Base-by-base conservation (phyloP, 2,888 invertebrate species). In the Platypus cylindrus region DNA sequence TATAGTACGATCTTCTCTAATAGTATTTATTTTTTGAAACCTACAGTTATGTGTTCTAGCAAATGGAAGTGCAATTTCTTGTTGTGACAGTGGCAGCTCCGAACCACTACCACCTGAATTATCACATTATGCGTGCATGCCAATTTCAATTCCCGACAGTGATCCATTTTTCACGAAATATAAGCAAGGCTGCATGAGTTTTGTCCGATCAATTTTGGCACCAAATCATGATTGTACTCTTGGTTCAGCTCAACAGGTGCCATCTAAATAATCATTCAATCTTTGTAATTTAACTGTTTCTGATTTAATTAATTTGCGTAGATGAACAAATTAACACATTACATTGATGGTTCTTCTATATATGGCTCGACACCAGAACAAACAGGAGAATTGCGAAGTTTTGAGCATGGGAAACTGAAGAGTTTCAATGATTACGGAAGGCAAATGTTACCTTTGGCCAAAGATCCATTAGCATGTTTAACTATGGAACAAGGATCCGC, bases 301-400 rank as follows among this genome's bases (percentile, higher is more conserved):
- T 31, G 20, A 20, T 22, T 14, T 12, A 13, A 24, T 26, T 40
- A 32, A 20, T 48, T 53, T n/a, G n/a, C n/a, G 17, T 56, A 80
- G 75, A 75, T 80, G 75, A 79, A 79, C 53, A 78, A 82, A 45
- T 75, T 78, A 1, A 75, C 81, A 0, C 81, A 82, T 45, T 80
- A 67, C 45, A 54, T 77, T 3, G 86, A 86, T 51, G 73, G 75
- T 1, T 85, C 85, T 0, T 70, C 74, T 3, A 65, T 84, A 1
- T 86, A 85, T 50, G 84, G 85, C 1, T 78, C 75, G 5, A 71
- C 70, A 20, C 52, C 63, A 1, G 68, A 71, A 31, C 70, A 73
- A 36, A 60, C 73, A 3, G 54, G 62, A 0, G 59, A 67, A 2
- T 52, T 85, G 11, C 62, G 81, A 30, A 69, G 66, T 17, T 70